phyloP scores from a whole-genome alignment of 2,113 vertebrate species.

The Maccullochella peelii region DNA sequence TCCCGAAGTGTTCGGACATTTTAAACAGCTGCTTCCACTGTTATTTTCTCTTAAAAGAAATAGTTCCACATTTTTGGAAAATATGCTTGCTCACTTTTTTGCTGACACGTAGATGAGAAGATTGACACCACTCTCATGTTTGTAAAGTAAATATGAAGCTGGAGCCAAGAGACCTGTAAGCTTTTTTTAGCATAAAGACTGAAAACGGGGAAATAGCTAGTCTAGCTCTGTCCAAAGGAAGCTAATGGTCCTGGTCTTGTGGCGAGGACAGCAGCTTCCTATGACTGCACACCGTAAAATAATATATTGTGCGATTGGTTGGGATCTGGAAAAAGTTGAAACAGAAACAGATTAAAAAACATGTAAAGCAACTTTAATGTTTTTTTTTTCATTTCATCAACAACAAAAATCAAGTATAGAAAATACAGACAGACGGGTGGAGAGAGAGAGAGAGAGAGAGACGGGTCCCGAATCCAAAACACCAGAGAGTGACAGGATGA shows the following conservation, averaged over 20 bases:
- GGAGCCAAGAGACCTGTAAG: too few relatives aligned
- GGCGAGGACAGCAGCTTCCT: background rate
- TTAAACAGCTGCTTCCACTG: background rate
- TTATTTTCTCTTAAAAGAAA: too few relatives aligned
- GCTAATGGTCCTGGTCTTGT: background rate
- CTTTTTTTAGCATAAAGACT: too few relatives aligned
- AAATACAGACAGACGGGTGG: slow-evolving; percentile 30
- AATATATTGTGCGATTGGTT: background rate
- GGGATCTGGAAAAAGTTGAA: slow-evolving; percentile 17
- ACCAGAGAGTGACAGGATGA: slow-evolving; percentile 11
- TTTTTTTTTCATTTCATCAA: slow-evolving; percentile 44
- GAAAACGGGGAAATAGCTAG: too few relatives aligned
- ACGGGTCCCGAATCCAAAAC: slow-evolving; percentile 10
- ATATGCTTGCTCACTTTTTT: too few relatives aligned
- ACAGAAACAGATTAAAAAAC: slow-evolving; percentile 47
- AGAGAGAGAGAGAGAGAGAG: background rate
- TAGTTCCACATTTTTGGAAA: too few relatives aligned
- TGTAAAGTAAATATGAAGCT: background rate
- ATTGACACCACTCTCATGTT: background rate
- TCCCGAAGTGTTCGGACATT: background rate
- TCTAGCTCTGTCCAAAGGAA: too few relatives aligned
- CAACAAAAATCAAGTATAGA: slow-evolving; percentile 58
- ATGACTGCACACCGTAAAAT: background rate
- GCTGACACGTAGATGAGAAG: background rate
- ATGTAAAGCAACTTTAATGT: slow-evolving; percentile 64